Conservation (phyloP, 2,797 vertebrate genomes). For the Leptodactylus fallax region DNA sequence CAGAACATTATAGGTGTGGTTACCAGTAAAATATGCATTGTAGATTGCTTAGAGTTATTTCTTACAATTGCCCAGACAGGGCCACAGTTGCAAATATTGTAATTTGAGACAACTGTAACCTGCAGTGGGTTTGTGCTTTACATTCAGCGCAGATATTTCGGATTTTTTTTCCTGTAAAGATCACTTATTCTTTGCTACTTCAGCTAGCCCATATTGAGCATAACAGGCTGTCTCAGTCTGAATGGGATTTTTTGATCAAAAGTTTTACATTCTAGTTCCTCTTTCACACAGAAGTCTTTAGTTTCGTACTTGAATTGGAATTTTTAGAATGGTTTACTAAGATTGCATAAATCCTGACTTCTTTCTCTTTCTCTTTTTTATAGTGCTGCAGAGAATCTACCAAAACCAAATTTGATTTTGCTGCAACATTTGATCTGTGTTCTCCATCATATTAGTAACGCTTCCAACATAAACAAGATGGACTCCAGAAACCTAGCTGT, state of each 20-base stretch:
- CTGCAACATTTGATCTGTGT: conserved; percentile 85
- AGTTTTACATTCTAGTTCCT: conserved; percentile 62
- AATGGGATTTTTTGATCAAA: conserved; percentile 63
- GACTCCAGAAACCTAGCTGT: conserved; percentile 89
- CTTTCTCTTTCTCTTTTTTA: conserved; percentile 22
- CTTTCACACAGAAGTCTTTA: conserved; percentile 64
- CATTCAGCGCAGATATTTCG: too few relatives aligned
- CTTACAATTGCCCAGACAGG: neutral
- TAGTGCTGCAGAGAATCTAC: conserved; percentile 86
- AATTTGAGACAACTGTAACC: neutral
- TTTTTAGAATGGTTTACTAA: conserved; percentile 46
- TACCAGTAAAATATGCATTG: neutral
- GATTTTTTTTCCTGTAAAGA: too few relatives aligned
- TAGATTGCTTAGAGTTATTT: neutral
- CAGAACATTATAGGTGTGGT: too few relatives aligned
- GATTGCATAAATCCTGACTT: neutral
- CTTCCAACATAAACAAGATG: conserved; percentile 85
- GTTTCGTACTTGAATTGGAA: conserved; percentile 12
- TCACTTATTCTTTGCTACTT: neutral
- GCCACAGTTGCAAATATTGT: neutral
- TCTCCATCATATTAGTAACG: conserved; percentile 85
- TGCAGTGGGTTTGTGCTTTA: neutral
- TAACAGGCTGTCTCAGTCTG: conserved; percentile 52
- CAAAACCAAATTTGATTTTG: conserved; percentile 81
- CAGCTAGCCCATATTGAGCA: neutral